phyloP scores from a whole-genome alignment of 2,797 vertebrate species.

The Rhinogobio ventralis region DNA sequence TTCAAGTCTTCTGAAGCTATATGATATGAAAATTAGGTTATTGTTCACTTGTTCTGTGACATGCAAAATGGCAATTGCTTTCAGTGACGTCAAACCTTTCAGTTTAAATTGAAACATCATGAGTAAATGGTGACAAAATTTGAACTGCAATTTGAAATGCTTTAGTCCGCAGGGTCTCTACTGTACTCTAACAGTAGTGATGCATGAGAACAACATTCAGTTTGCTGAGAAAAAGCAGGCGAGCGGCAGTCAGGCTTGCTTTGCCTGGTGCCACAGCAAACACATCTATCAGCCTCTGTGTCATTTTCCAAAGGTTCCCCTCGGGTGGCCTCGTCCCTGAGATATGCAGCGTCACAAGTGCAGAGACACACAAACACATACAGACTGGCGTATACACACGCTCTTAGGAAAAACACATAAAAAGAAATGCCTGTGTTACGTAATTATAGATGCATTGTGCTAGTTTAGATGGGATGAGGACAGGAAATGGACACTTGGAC shows the following conservation, averaged over 20 bases:
- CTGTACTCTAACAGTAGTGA: not conserved
- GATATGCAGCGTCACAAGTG: constrained; percentile 18
- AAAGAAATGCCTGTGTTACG: constrained; percentile 3
- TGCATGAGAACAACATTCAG: constrained; percentile 18
- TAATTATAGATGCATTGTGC: constrained; percentile 13
- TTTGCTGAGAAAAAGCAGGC: constrained; percentile 31
- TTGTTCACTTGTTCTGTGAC: not conserved
- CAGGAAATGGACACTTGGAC: constrained; percentile 53
- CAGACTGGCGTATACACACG: not conserved
- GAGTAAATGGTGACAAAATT: not conserved
- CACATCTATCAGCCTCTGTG: constrained; percentile 58
- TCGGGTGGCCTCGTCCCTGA: constrained; percentile 1
- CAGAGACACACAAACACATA: not conserved
- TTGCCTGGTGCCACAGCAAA: constrained; percentile 44
- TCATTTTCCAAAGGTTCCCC: constrained; percentile 18
- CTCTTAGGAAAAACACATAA: constrained; percentile 7
- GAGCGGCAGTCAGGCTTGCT: constrained; percentile 23
- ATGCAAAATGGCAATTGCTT: not conserved
- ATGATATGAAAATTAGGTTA: not conserved
- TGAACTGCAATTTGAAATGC: not conserved
- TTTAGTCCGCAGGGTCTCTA: not conserved
- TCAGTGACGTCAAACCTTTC: not conserved
- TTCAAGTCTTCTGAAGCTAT: not conserved
- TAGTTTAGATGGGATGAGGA: constrained; percentile 9
- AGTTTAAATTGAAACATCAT: not conserved